Percentiles rank a stretch among this genome's conserved stretches.
phyloP scores from a whole-genome alignment of 2,888 invertebrate genomes.

The Chironomus riparius region DNA sequence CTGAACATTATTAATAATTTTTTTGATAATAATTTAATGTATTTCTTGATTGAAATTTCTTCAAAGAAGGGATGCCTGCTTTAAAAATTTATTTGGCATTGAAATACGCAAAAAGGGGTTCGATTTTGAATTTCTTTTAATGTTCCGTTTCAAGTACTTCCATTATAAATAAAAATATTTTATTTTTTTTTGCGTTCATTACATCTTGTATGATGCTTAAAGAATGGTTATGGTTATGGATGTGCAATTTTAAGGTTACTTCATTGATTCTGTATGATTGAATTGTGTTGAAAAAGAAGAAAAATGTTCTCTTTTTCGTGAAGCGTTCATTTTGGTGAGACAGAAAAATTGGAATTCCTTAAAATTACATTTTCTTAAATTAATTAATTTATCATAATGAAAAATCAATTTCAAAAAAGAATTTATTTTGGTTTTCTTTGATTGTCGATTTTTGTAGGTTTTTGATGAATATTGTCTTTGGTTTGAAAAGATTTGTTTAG shows the following conservation, averaged over 20 bases:
- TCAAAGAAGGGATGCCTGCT: not conserved
- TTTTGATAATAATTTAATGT: conserved; percentile 7
- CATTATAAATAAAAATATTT: not conserved
- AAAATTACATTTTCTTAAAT: not conserved
- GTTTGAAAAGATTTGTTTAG: no score
- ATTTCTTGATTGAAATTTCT: conserved; percentile 9
- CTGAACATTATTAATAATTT: conserved; percentile 13
- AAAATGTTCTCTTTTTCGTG: not conserved
- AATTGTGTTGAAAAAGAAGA: not conserved
- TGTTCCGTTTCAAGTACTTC: not conserved
- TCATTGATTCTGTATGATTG: not conserved
- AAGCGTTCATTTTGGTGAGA: not conserved
- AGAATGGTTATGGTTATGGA: not conserved
- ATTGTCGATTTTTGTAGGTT: not conserved
- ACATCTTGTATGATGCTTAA: not conserved
- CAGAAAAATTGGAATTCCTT: not conserved
- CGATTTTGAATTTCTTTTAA: not conserved
- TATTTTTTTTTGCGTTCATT: not conserved
- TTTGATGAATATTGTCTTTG: not conserved
- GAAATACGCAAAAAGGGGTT: not conserved
- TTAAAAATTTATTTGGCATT: not conserved
- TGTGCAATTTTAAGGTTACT: not conserved
- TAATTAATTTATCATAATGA: conserved; percentile 2
- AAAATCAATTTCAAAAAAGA: not conserved
- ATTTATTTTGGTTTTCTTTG: not conserved